phyloP scores from a whole-genome alignment of 1,140 invertebrate genomes.

The Pseudomyrmex dendroicus region DNA sequence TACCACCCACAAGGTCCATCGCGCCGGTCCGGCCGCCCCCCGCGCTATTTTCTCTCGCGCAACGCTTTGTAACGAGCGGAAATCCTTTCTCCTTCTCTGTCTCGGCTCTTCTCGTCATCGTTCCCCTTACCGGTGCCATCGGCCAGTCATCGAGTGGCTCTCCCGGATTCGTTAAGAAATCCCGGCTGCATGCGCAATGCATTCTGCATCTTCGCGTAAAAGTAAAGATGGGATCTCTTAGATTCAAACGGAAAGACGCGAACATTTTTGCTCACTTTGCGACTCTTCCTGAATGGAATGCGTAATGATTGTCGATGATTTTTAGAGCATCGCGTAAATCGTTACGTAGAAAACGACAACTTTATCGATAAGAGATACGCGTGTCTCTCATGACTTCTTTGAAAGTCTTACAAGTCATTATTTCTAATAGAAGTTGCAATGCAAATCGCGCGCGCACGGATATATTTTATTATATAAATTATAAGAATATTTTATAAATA shows the following conservation, averaged over 20 bases:
- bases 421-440: background rate
- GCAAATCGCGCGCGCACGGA: background rate
- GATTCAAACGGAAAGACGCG: background rate
- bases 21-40: conserved; percentile 84
- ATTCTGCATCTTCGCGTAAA: conserved; percentile 8
- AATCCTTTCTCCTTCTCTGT: conserved; percentile 52
- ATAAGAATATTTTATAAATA: background rate
- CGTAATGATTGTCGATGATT: conserved; percentile 18
- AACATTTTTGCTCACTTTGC: background rate
- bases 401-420: background rate
- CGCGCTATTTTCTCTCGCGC: conserved; percentile 78
- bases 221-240: conserved; percentile 1
- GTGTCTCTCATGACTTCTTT: background rate
- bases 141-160: conserved; percentile 70
- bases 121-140: conserved; percentile 57
- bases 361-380: background rate
- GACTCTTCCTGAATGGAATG: background rate
- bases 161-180: conserved; percentile 69
- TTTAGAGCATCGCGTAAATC: background rate
- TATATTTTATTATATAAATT: background rate
- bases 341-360: background rate
- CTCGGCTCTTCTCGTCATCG: conserved; percentile 62
- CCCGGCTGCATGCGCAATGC: conserved; percentile 59
- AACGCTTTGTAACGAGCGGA: conserved; percentile 61
- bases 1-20: conserved; percentile 84